Conservation (phyloP, 2,113 vertebrate species). For the Lepidothrix coronata region DNA sequence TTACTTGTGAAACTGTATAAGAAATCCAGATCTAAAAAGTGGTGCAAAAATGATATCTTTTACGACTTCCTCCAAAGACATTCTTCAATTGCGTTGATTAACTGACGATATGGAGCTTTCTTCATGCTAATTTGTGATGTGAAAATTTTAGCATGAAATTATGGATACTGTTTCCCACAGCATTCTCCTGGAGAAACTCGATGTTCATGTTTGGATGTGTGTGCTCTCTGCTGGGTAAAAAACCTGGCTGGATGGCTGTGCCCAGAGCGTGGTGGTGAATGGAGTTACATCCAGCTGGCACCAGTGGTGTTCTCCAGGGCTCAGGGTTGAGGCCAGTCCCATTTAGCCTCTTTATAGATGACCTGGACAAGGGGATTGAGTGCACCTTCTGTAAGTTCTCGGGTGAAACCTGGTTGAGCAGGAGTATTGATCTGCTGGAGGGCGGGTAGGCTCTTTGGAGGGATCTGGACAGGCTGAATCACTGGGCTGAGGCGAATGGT, state of each 20-base stretch:
- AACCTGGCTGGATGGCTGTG: not conserved
- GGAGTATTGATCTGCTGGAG: not conserved
- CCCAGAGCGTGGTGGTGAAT: accelerated
- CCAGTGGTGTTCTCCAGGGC: not conserved
- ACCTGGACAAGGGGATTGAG: not conserved
- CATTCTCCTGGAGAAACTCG: not conserved
- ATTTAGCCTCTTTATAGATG: accelerated
- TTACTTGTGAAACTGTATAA: not conserved
- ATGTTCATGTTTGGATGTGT: not conserved
- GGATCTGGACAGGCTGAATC: not conserved
- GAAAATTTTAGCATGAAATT: not conserved
- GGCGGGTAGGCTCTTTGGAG: not conserved
- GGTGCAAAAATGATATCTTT: not conserved
- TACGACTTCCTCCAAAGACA: not conserved
- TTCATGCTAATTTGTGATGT: not conserved
- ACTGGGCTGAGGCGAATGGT: accelerated
- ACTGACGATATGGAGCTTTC: not conserved
- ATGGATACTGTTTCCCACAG: not conserved
- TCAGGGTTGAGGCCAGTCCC: not conserved
- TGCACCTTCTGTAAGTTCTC: not conserved
- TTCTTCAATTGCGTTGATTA: not conserved
- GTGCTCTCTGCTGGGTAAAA: not conserved
- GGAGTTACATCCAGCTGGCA: not conserved
- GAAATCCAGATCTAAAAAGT: not conserved
- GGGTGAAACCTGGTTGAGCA: not conserved